These are phyloP conservation scores for Meteorus colon DNA, from an alignment of 2,888 invertebrate genomes.

Conservation along the genomic window DNA sequence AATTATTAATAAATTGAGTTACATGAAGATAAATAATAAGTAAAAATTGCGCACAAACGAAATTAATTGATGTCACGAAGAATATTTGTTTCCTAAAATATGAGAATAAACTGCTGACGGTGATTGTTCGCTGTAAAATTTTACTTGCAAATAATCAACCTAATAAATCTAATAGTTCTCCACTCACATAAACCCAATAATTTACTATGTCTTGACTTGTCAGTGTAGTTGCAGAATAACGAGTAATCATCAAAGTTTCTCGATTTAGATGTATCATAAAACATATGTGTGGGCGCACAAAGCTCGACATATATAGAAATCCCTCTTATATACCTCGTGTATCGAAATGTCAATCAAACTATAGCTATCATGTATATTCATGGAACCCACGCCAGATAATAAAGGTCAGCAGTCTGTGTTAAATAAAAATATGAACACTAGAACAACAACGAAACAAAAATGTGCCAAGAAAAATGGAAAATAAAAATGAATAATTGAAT, in stretches of 20 bases:
- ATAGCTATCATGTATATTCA: neutral
- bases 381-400: neutral
- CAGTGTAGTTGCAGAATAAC: neutral
- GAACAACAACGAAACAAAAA: neutral
- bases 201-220: too few relatives aligned
- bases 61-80: too few relatives aligned
- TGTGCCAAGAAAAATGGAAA: neutral
- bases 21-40: neutral
- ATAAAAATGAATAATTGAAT: neutral
- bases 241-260: neutral
- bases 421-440: too few relatives aligned
- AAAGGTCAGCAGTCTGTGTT: slow-evolving; percentile 1
- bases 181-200: too few relatives aligned
- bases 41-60: neutral
- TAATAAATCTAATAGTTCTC: too few relatives aligned
- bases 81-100: too few relatives aligned
- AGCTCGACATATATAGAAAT: neutral
- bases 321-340: neutral
- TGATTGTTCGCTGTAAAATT: too few relatives aligned
- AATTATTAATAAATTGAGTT: neutral
- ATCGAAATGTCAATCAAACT: slow-evolving; percentile 36
- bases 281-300: slow-evolving; percentile 7
- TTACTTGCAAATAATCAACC: too few relatives aligned
- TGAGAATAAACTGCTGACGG: too few relatives aligned
- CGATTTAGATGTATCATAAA: neutral